Base-by-base conservation (phyloP, 2,888 invertebrate species). In the Agrochola lychnidis region DNA sequence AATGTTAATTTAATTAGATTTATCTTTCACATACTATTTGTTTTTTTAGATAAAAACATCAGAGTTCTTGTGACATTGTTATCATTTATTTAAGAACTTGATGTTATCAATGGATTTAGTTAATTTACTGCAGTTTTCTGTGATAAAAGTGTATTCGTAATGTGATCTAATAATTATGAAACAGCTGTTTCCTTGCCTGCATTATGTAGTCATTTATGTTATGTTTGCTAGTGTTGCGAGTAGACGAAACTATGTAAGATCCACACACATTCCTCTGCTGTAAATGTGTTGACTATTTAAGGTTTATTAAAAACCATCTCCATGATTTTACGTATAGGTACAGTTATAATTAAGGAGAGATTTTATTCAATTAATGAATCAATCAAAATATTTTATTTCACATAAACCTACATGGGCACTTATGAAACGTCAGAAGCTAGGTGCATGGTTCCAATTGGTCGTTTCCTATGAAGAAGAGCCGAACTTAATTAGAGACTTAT, bases 111-210 rank as follows among this genome's bases (percentile, higher is more conserved):
- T 59, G n/a, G 53, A 53, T 70, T 70, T 61, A 40, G 42, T 66
- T 42, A 53, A 48, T 48, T 61, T 56, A n/a, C n/a, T 51, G 36
- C 19, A 79, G 56, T 57, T 30, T 42, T 79, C 22, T 57, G 57
- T 82, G 48, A 63, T 68, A 57, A 16, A 67, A 45, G 16, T 72
- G 36, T 51, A n/a, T 61, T 6, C 45, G 36, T 76, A 57, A 42
- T 36, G n/a, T 82, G 68, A 75, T 62, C 63, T 72, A 75, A 79
- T 75, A 72, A 66, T 83, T 73, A 70, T 76, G 72, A 76, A 83
- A 83, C 14, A 59, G 14, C 56, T 14, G 14, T 56, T 59, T 59
- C 63, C 73, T 70, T 66, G 53, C 22, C 56, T 14, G 48, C 59
- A 73, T 73, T 70, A 62, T 76, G 69, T 72, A 83, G 70, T 45